These are phyloP conservation scores for Lipophrys pholis DNA, from an alignment of 2,113 vertebrate genomes.

Conservation along the genomic window DNA sequence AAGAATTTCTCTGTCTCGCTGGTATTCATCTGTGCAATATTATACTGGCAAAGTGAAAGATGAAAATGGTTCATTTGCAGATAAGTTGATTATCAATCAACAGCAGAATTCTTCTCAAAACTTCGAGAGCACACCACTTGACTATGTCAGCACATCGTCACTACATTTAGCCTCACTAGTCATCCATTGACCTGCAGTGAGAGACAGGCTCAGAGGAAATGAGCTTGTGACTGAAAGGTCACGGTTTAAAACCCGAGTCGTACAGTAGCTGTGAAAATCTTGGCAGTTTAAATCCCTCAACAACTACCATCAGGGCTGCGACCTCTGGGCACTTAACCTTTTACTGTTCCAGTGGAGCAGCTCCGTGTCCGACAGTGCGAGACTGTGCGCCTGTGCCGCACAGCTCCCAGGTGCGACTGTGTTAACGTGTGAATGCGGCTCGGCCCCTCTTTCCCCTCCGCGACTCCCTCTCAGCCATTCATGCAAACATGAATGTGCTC, in stretches of 20 bases:
- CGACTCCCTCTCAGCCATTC: conserved; percentile 38
- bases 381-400: conserved; percentile 29
- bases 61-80: neutral
- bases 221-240: conserved; percentile 64
- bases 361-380: conserved; percentile 48
- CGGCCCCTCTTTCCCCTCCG: conserved; percentile 36
- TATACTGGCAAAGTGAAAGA: neutral
- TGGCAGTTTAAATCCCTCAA: conserved; percentile 62
- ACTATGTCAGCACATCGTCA: conserved; percentile 23
- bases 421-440: conserved; percentile 56
- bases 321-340: conserved; percentile 72
- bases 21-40: neutral
- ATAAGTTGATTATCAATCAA: neutral
- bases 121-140: neutral
- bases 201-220: conserved; percentile 63
- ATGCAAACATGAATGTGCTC: conserved; percentile 49
- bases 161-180: conserved; percentile 31
- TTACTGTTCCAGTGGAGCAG: conserved; percentile 60
- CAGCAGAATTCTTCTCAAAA: neutral
- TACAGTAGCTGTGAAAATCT: conserved; percentile 64
- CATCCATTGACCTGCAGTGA: conserved; percentile 53
- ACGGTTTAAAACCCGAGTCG: conserved; percentile 59
- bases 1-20: neutral
- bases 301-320: conserved; percentile 54
- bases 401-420: conserved; percentile 68